Evolutionary conservation across 2,797 vertebrate genomes (phyloP).

Genomic region (Steatocranus sp.): DNA sequence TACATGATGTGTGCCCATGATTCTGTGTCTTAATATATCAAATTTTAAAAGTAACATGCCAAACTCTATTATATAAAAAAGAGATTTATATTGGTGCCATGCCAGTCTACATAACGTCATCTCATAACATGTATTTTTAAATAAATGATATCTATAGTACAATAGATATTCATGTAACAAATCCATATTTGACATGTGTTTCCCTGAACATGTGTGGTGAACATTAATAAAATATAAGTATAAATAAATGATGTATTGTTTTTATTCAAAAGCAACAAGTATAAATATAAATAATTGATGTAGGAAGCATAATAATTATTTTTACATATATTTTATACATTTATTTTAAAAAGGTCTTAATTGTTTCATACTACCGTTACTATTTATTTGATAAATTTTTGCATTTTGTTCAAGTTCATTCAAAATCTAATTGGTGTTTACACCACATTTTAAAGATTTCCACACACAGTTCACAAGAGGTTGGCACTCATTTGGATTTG

Average conservation of each 20-base stretch:
- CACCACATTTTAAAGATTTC: not conserved
- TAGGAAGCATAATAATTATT: not conserved
- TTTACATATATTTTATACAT: not conserved
- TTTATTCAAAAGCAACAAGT: not conserved
- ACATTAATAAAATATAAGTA: conserved; percentile 72
- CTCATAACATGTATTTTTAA: conserved; percentile 71
- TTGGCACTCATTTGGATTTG: not conserved
- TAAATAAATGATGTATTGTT: conserved; percentile 16
- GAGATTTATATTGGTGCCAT: conserved; percentile 64
- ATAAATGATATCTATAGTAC: conserved; percentile 67
- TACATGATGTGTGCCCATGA: conserved; percentile 59
- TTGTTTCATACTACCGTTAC: not conserved
- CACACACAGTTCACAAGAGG: not conserved
- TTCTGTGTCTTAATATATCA: conserved; percentile 64
- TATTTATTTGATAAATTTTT: not conserved
- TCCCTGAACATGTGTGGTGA: conserved; percentile 71
- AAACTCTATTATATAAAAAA: conserved; percentile 54
- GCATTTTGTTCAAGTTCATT: not conserved
- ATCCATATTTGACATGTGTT: conserved; percentile 69
- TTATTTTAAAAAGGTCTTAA: not conserved
- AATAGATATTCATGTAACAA: conserved; percentile 74
- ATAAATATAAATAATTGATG: not conserved
- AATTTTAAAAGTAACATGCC: conserved; percentile 55
- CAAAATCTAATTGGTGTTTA: not conserved
- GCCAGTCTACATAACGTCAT: conserved; percentile 48